Evolutionary conservation across 2,113 vertebrate species (phyloP).

Genomic region (Illadopsis cleaveri): DNA sequence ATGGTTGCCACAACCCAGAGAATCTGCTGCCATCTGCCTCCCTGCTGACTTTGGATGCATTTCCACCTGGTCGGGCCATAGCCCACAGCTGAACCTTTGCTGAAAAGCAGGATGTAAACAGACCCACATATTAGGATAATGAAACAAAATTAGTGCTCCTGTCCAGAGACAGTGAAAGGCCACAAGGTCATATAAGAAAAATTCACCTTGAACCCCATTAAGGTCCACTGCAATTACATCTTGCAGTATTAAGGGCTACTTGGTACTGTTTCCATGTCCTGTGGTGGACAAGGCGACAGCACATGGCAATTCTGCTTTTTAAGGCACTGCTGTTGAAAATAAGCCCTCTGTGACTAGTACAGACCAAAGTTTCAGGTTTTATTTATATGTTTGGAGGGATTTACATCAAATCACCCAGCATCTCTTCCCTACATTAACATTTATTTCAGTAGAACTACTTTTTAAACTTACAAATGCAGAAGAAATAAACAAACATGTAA

Average conservation of each 20-base stretch:
- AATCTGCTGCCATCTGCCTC: constrained; percentile 18
- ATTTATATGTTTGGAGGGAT: neutral
- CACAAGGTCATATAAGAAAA: neutral
- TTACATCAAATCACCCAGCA: neutral
- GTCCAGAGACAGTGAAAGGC: neutral
- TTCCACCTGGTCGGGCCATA: neutral
- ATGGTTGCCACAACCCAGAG: neutral
- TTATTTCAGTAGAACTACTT: neutral
- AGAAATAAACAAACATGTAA: neutral
- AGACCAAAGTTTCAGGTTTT: neutral
- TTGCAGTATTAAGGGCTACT: neutral
- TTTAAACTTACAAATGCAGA: neutral
- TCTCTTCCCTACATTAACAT: neutral
- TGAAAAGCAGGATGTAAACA: neutral
- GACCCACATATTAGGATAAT: neutral
- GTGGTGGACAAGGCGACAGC: neutral
- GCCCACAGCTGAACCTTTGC: neutral
- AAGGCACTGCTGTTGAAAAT: neutral
- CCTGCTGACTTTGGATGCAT: neutral
- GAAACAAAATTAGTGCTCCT: neutral
- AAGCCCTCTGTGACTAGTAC: neutral
- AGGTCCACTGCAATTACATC: neutral
- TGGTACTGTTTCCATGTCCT: neutral
- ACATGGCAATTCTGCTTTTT: neutral
- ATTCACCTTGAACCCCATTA: neutral